Evolutionary conservation across 1,140 invertebrate genomes (phyloP), one percentile per base, ranked within the genome.

Genomic region (Rhizoglyphus robini): DNA sequence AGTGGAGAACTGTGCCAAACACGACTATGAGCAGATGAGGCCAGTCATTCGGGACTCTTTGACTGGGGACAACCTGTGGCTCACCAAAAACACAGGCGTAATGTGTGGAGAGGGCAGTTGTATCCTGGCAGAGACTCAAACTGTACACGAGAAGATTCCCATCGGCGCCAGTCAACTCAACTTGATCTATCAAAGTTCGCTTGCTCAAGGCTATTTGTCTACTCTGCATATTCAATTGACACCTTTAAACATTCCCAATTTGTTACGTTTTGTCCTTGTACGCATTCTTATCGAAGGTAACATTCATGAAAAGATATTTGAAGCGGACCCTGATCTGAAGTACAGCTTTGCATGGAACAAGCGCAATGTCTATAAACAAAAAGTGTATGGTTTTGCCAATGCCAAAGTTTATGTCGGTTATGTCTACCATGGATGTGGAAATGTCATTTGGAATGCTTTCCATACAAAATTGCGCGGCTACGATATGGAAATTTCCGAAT

Each of bases 401-500:
- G 89, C 89, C 0, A 70, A 64, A 57, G 78, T 83, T 4, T 76
- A 73, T 63, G 88, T 98, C 58, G 95, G 95, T 31, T 99, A 98
- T 74, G 87, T 96, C 76, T 95, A 97, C 73, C 83, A 83, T 15
- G 85, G 83, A 15, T 98, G 95, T 77, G 15, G 8, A 15, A 82
- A 85, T 41, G 83, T 93, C 0, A 86, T 96, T 38, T 97, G 94
- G 94, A 90, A 91, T 70, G 89, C 87, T 1, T 87, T 92, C 74
- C 93, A 89, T 8, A 88, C 90, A 1, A 90, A 86, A 23, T 77
- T 98, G 65, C 87, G 91, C 76, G 96, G 93, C 20, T 95, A 95
- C 77, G 91, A 96, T 75, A 88, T 97, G 31, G 89, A 93, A 69
- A 95, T 96, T 65, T 94, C 93, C 0, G 90, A 96, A 73, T 88